Conservation (phyloP, 2,888 invertebrate genomes). For the Flexamia atlantica region DNA sequence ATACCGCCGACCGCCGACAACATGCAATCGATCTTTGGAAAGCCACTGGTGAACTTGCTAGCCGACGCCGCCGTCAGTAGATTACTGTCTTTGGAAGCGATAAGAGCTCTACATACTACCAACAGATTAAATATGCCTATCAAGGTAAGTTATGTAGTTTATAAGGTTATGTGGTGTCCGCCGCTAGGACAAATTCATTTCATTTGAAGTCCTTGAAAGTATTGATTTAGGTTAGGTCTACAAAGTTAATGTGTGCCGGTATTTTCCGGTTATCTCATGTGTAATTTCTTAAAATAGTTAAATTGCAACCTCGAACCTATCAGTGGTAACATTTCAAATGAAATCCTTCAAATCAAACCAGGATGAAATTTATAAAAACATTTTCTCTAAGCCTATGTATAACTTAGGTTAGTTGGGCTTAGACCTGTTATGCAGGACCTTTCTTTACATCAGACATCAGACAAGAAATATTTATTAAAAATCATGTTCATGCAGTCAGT, state of each 20-base stretch:
- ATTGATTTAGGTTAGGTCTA: conserved; percentile 24
- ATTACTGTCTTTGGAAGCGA: conserved; percentile 51
- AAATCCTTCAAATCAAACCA: no score
- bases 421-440: no score
- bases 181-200: conserved; percentile 13
- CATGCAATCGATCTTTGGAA: conserved; percentile 64
- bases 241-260: background rate
- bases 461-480: no score
- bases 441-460: no score
- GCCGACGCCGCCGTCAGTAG: conserved; percentile 59
- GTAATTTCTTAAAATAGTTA: no score
- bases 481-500: no score
- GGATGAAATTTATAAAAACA: no score
- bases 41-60: conserved; percentile 56
- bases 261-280: conserved; percentile 11
- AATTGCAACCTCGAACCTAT: no score
- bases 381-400: no score
- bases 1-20: conserved; percentile 25
- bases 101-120: conserved; percentile 57
- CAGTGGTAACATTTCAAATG: no score
- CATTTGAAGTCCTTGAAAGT: background rate
- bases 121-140: conserved; percentile 64
- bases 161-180: background rate
- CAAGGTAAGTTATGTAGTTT: conserved; percentile 57
- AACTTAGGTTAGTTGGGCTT: no score